phyloP scores from a whole-genome alignment of 2,113 vertebrate species.

The Empidonax alnorum region DNA sequence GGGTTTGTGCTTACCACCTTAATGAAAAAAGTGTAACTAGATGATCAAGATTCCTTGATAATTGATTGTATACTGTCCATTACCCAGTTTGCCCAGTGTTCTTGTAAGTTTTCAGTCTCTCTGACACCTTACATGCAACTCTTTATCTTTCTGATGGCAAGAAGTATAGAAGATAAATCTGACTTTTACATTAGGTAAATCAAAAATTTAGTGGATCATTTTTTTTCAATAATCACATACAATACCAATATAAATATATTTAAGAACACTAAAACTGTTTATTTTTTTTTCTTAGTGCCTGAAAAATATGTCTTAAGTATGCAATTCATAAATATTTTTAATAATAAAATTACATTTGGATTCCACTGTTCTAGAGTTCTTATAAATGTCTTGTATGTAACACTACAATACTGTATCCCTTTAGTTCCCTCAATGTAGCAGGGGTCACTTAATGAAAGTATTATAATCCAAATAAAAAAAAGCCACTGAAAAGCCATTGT shows the following conservation, averaged over 20 bases:
- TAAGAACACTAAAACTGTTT: slow-evolving; percentile 2
- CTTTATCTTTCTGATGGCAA: neutral
- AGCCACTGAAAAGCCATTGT: slow-evolving; percentile 21
- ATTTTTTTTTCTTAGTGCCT: slow-evolving; percentile 6
- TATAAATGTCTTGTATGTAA: slow-evolving; percentile 20
- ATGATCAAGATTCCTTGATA: neutral
- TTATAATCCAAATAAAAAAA: slow-evolving; percentile 1
- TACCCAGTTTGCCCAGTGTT: neutral
- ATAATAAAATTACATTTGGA: slow-evolving; percentile 19
- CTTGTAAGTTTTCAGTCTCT: neutral
- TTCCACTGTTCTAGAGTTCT: slow-evolving; percentile 33
- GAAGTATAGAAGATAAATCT: neutral
- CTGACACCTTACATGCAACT: neutral
- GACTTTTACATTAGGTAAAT: neutral
- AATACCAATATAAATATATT: neutral
- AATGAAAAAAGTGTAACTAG: neutral
- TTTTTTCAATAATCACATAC: neutral
- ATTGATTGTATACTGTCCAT: neutral
- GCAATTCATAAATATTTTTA: slow-evolving; percentile 21
- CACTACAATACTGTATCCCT: slow-evolving; percentile 35
- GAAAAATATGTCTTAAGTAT: neutral
- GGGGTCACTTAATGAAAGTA: slow-evolving; percentile 23
- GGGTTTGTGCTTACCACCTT: neutral
- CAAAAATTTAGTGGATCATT: neutral
- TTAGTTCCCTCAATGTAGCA: slow-evolving; percentile 33